Conservation (phyloP, 2,113 vertebrate species). For the Cynocephalus volans region DNA sequence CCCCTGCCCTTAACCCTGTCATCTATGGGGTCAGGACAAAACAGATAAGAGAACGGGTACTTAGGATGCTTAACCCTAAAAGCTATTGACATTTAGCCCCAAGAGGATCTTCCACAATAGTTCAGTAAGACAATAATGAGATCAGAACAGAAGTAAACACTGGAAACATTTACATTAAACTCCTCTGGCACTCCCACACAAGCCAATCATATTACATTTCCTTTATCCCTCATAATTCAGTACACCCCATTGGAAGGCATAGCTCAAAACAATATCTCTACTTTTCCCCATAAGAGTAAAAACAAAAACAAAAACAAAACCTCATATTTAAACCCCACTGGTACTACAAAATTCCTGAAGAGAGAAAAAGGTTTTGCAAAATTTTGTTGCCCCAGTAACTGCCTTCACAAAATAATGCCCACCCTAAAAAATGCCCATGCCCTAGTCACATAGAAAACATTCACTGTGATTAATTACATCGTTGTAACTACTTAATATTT, state of each 20-base stretch:
- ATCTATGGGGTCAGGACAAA: conserved; percentile 81
- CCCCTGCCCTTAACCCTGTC: conserved; percentile 77
- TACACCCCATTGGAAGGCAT: background rate
- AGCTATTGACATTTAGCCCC: background rate
- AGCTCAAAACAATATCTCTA: background rate
- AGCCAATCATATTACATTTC: background rate
- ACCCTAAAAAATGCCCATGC: background rate
- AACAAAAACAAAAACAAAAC: background rate
- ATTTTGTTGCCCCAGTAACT: background rate
- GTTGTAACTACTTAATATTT: background rate
- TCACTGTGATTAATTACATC: background rate
- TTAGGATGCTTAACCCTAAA: conserved; percentile 70
- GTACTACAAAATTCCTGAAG: background rate
- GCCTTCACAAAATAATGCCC: background rate
- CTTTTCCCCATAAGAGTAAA: background rate
- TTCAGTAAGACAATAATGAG: background rate
- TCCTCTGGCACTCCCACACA: background rate
- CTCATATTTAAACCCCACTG: background rate
- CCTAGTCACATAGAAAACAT: background rate
- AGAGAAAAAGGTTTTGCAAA: background rate
- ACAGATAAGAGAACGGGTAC: conserved; percentile 69
- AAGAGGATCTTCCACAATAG: background rate
- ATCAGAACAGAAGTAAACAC: background rate
- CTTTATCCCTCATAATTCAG: background rate
- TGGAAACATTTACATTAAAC: background rate